These are phyloP conservation scores for Gastracanthus pulcherrimus DNA, from an alignment of 2,888 invertebrate species.

Conservation along the genomic window DNA sequence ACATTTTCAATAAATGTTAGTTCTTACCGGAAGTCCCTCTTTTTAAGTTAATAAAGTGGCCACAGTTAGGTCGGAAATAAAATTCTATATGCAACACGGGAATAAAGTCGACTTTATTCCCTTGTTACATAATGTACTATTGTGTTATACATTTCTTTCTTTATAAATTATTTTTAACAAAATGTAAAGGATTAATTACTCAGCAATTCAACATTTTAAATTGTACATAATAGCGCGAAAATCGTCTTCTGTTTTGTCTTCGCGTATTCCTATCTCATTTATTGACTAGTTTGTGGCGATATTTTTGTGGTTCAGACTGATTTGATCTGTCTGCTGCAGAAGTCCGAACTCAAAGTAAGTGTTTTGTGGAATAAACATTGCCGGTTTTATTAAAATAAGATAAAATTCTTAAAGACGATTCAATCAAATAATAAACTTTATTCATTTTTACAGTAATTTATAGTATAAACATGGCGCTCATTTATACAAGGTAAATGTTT, in stretches of 20 bases:
- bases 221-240: too few species aligned
- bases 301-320: conserved; percentile 8
- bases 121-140: too few species aligned
- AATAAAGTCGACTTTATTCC: too few species aligned
- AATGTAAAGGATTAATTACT: too few species aligned
- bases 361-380: not conserved
- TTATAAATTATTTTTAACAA: too few species aligned
- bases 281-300: not conserved
- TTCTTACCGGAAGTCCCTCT: too few species aligned
- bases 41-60: too few species aligned
- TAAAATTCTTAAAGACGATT: not conserved
- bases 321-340: not conserved
- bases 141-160: too few species aligned
- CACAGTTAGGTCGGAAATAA: too few species aligned
- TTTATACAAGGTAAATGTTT: conserved; percentile 65
- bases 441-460: not conserved
- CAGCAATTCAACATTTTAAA: too few species aligned
- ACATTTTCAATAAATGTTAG: too few species aligned
- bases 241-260: not conserved
- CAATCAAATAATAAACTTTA: not conserved
- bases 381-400: not conserved
- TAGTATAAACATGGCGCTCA: conserved; percentile 65
- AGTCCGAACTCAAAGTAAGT: not conserved
- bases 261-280: not conserved
- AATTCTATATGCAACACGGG: too few species aligned